phyloP scores from a whole-genome alignment of 2,113 vertebrate genomes.

The Plecotus auritus region DNA sequence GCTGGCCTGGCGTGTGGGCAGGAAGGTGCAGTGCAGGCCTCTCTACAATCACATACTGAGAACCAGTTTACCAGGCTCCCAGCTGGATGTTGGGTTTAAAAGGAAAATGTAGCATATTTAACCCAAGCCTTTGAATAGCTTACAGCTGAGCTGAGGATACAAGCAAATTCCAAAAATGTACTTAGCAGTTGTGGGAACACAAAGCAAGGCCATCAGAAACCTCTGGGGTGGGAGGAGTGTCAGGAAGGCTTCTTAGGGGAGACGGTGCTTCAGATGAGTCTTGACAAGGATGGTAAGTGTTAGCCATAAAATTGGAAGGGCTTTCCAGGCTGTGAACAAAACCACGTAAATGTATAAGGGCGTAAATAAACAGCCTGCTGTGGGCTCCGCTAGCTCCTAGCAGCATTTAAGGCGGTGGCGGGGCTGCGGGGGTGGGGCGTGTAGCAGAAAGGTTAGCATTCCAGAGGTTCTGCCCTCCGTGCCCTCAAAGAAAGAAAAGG shows the following conservation, averaged over 20 bases:
- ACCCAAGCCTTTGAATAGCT: not conserved
- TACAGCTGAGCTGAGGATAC: not conserved
- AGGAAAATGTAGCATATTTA: not conserved
- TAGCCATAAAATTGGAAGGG: not conserved
- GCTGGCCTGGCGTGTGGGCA: not conserved
- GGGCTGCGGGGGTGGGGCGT: too few relatives aligned
- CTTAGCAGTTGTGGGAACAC: accelerated
- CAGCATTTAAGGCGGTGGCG: not conserved
- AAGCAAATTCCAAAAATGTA: not conserved
- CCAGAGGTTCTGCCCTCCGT: not conserved
- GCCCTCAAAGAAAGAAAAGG: not conserved
- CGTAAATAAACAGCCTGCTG: not conserved
- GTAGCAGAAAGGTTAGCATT: not conserved
- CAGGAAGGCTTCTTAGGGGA: not conserved
- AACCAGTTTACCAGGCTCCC: not conserved
- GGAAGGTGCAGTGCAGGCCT: not conserved
- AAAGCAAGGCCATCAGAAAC: not conserved
- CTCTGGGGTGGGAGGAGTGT: not conserved
- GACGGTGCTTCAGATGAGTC: not conserved
- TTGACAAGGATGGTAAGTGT: not conserved
- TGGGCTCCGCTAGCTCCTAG: not conserved
- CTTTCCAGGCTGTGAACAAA: not conserved
- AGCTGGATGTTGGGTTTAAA: not conserved
- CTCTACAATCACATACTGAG: not conserved
- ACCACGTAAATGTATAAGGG: not conserved